phyloP scores from a whole-genome alignment of 2,888 invertebrate species.

The Lasioglossum vierecki region DNA sequence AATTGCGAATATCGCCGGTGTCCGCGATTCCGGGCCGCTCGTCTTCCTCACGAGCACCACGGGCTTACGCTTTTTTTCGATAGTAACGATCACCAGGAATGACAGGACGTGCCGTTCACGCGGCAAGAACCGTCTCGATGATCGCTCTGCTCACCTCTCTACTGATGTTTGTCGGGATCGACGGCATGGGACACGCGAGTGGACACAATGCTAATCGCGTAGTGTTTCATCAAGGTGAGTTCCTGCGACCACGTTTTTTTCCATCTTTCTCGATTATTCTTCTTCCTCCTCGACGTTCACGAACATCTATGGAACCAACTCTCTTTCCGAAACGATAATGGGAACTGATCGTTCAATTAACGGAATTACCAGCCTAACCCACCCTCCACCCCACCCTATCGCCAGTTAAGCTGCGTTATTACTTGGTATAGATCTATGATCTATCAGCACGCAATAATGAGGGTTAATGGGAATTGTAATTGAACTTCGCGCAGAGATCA shows the following conservation, averaged over 20 bases:
- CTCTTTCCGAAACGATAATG: not conserved
- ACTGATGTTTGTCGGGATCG: slow-evolving; percentile 61
- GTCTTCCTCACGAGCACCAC: not conserved
- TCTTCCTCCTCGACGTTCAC: too few species aligned
- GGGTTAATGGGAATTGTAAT: slow-evolving; percentile 22
- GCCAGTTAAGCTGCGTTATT: not conserved
- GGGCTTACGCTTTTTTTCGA: slow-evolving; percentile 8
- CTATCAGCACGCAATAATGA: not conserved
- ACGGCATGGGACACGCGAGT: slow-evolving; percentile 64
- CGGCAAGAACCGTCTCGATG: slow-evolving; percentile 63
- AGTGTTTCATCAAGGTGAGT: slow-evolving; percentile 62
- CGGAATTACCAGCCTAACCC: not conserved
- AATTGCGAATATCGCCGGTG: not conserved
- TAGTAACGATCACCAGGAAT: slow-evolving; percentile 54
- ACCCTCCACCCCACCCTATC: not conserved
- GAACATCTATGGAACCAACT: too few species aligned
- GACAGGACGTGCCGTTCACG: slow-evolving; percentile 54
- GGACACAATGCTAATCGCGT: slow-evolving; percentile 49
- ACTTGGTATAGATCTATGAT: slow-evolving; percentile 20
- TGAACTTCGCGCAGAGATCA: slow-evolving; percentile 17
- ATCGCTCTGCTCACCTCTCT: slow-evolving; percentile 59
- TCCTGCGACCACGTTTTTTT: not conserved
- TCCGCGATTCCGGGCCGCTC: not conserved
- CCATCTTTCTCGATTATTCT: not conserved
- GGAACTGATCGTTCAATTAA: slow-evolving; percentile 14